Evolutionary conservation across 1,140 invertebrate genomes (phyloP).

Genomic region (Holcopasites calliopsidis): DNA sequence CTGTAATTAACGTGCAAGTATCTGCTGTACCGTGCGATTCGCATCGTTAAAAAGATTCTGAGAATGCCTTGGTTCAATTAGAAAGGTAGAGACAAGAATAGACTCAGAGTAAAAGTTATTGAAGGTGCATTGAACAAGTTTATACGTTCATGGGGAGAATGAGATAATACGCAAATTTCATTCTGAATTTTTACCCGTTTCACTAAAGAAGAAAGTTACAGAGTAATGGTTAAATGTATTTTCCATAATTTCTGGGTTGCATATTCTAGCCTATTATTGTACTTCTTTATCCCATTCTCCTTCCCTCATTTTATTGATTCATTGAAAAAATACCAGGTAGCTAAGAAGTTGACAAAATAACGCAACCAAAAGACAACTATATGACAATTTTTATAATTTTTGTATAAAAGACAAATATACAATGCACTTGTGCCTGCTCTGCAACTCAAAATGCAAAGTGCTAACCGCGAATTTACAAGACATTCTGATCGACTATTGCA

Average conservation of each 20-base stretch:
- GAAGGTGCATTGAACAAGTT: background rate
- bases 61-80: background rate
- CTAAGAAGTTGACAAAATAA: too few species aligned
- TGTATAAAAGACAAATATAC: too few species aligned
- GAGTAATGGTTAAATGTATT: background rate
- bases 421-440: too few species aligned
- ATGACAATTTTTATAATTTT: too few species aligned
- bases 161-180: background rate
- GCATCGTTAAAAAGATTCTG: background rate
- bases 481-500: too few species aligned
- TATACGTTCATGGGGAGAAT: background rate
- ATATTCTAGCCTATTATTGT: too few species aligned
- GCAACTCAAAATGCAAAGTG: too few species aligned
- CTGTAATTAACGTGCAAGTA: slow-evolving; percentile 9
- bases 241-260: background rate
- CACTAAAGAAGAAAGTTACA: background rate
- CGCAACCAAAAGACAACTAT: too few species aligned
- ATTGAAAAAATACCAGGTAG: too few species aligned
- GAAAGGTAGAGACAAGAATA: slow-evolving; percentile 5
- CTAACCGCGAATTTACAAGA: too few species aligned
- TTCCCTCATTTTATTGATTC: too few species aligned
- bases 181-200: background rate
- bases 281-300: too few species aligned
- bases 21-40: background rate
- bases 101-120: background rate